phyloP scores from a whole-genome alignment of 2,113 vertebrate species.

The Edolisoma coerulescens region DNA sequence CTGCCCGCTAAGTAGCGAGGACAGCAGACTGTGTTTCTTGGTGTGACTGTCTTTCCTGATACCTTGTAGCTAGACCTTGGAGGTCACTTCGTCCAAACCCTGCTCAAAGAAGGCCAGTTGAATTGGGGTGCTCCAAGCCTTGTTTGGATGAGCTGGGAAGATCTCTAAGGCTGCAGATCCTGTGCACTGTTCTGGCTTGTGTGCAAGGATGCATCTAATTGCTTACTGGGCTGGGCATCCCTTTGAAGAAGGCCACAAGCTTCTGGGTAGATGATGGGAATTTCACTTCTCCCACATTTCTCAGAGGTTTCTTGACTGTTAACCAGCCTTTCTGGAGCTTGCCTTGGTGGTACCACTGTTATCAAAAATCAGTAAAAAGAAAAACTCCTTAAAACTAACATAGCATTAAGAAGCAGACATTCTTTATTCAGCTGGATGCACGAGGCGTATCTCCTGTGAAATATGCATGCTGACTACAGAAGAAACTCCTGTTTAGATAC shows the following conservation, averaged over 20 bases:
- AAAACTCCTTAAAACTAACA: not conserved
- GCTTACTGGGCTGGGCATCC: not conserved
- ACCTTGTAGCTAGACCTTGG: not conserved
- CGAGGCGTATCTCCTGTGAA: not conserved
- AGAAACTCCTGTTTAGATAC: not conserved
- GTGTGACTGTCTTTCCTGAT: not conserved
- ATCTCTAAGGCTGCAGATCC: not conserved
- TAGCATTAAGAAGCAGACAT: not conserved
- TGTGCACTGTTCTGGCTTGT: not conserved
- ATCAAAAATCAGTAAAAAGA: not conserved
- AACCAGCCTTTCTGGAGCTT: not conserved
- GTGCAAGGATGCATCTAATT: not conserved
- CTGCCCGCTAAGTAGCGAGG: not conserved
- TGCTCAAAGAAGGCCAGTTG: not conserved
- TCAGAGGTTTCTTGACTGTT: not conserved
- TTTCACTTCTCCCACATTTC: not conserved
- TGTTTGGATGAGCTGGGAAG: not conserved
- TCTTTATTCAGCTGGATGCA: not conserved
- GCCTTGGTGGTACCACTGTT: not conserved
- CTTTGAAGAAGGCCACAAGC: not conserved
- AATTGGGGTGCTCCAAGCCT: not conserved
- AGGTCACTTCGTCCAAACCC: not conserved
- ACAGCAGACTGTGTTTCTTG: not conserved
- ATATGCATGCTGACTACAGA: not conserved
- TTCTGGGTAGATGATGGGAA: not conserved